A percentile compares a stretch with the other conserved stretches of the same genome.
Evolutionary conservation across 2,797 vertebrate species (phyloP).

Genomic region (Gambusia yucatana): DNA sequence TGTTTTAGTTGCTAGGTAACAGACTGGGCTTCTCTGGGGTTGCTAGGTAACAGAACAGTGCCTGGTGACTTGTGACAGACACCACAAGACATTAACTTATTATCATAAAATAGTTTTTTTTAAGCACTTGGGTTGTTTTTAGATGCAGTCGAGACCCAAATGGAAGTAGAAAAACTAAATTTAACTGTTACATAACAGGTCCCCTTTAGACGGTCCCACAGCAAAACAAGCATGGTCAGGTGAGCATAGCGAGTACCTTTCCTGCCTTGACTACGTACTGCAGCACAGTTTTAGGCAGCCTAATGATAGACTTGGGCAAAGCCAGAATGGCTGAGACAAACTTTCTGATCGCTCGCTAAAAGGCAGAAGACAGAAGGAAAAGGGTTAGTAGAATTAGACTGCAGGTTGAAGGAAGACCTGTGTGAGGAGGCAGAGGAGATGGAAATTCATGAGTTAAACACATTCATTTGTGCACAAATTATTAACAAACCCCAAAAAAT

Average conservation of each 20-base stretch:
- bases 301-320: slow-evolving; percentile 98
- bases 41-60: too few species aligned
- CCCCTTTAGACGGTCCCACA: slow-evolving; percentile 57
- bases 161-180: too few species aligned
- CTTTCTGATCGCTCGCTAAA: slow-evolving; percentile 97
- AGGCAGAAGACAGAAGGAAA: slow-evolving; percentile 82
- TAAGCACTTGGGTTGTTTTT: too few species aligned
- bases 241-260: slow-evolving; percentile 87
- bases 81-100: too few species aligned
- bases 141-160: too few species aligned
- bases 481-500: background rate
- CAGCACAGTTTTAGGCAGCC: slow-evolving; percentile 99
- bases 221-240: slow-evolving; percentile 48
- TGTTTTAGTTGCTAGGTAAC: too few species aligned
- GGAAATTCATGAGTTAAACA: background rate
- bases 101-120: too few species aligned
- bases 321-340: slow-evolving; percentile 98
- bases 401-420: slow-evolving; percentile 24
- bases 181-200: too few species aligned
- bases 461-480: background rate
- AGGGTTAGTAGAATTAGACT: slow-evolving; percentile 51
- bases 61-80: too few species aligned
- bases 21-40: too few species aligned
- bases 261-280: slow-evolving; percentile 97
- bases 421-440: slow-evolving; percentile 14